Conservation (phyloP, 2,888 invertebrate species). For the Chouioia cunea region DNA sequence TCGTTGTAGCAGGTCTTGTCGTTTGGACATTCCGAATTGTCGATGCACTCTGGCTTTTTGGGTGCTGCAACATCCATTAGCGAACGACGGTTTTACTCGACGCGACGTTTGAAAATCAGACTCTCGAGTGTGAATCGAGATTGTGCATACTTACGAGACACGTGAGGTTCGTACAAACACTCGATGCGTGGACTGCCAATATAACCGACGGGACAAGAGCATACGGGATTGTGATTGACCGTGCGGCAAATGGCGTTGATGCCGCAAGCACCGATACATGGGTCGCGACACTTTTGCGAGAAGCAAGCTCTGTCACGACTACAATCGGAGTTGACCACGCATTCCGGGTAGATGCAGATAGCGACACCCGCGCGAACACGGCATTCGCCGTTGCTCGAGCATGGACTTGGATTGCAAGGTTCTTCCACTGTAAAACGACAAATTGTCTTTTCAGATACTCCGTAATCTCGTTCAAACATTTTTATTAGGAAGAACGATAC, state of each 20-base stretch:
- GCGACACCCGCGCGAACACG: conserved; percentile 78
- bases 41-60: conserved; percentile 81
- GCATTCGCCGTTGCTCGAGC: conserved; percentile 86
- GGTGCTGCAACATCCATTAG: conserved; percentile 68
- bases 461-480: no score
- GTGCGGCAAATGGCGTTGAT: conserved; percentile 84
- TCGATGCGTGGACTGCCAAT: conserved; percentile 83
- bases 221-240: conserved; percentile 85
- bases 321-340: conserved; percentile 90
- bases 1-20: conserved; percentile 85
- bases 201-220: conserved; percentile 84
- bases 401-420: conserved; percentile 89
- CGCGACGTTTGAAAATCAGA: no score
- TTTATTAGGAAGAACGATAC: no score
- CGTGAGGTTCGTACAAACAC: conserved; percentile 71
- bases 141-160: conserved; percentile 41
- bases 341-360: conserved; percentile 87
- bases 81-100: conserved; percentile 47
- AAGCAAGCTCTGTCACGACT: conserved; percentile 85
- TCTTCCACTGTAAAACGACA: conserved; percentile 68
- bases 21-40: conserved; percentile 84
- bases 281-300: conserved; percentile 86
- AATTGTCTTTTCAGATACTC: not conserved
- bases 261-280: conserved; percentile 86
- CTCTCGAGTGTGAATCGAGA: no score